phyloP scores from a whole-genome alignment of 2,888 invertebrate genomes.

The Drosophila cracens region DNA sequence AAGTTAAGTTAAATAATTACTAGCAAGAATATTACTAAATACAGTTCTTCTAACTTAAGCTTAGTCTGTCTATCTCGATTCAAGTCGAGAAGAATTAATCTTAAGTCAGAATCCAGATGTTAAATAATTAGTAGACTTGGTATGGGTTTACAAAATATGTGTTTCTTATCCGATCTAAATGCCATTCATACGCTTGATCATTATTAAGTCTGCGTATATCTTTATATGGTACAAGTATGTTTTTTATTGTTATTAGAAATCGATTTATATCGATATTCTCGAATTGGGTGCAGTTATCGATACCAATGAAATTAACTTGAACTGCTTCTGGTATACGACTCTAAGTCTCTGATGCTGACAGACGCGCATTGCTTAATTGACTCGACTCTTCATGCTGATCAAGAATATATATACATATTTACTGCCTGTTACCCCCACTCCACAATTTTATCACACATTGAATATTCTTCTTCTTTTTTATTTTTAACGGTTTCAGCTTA shows the following conservation, averaged over 20 bases:
- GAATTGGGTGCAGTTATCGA: background rate
- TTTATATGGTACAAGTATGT: background rate
- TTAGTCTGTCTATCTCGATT: too few relatives aligned
- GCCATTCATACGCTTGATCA: background rate
- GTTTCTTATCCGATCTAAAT: background rate
- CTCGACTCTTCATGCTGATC: background rate
- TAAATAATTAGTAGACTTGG: background rate
- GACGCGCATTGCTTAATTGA: too few relatives aligned
- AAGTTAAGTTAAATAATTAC: background rate
- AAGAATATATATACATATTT: background rate
- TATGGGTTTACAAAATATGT: background rate
- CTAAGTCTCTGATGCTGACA: background rate
- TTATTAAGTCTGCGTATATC: background rate
- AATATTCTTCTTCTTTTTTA: background rate
- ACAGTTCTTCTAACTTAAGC: background rate
- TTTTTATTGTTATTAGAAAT: background rate
- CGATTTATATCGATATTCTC: background rate
- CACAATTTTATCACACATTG: background rate
- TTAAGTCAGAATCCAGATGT: background rate
- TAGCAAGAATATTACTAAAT: background rate
- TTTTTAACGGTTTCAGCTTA: background rate
- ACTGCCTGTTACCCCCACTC: background rate
- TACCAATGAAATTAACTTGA: background rate
- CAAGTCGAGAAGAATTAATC: background rate
- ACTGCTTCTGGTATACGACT: background rate